Conservation (phyloP, 2,888 invertebrate genomes). For the Copidosoma aretas region DNA sequence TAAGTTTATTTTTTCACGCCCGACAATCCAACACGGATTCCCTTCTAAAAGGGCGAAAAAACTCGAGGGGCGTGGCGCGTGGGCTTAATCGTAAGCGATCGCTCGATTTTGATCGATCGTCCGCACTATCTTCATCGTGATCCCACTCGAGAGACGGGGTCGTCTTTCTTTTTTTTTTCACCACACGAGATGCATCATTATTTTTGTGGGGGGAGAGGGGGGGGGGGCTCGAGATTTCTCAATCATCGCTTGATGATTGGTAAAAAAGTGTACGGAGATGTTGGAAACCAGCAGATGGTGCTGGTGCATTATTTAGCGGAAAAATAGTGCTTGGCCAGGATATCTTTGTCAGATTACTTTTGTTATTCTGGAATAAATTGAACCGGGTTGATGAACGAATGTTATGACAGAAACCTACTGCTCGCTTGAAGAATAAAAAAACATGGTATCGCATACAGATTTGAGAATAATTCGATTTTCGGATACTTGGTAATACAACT, state of each 20-base stretch:
- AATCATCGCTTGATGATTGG: conserved; percentile 13
- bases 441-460: too few relatives aligned
- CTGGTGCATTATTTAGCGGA: background rate
- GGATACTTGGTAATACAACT: too few relatives aligned
- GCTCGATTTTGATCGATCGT: conserved; percentile 45
- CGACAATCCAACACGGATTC: background rate
- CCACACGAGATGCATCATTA: conserved; percentile 18
- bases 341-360: too few relatives aligned
- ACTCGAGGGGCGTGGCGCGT: conserved; percentile 3
- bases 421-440: too few relatives aligned
- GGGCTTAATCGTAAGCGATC: conserved; percentile 35
- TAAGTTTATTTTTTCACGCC: background rate
- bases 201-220: background rate
- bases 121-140: conserved; percentile 10
- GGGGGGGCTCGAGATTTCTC: background rate
- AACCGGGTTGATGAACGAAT: too few relatives aligned
- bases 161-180: background rate
- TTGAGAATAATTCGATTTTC: too few relatives aligned
- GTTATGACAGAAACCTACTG: too few relatives aligned
- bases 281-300: background rate
- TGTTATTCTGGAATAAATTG: too few relatives aligned
- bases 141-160: background rate
- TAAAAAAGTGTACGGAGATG: background rate
- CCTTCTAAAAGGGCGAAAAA: conserved; percentile 23
- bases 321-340: too few relatives aligned